These are phyloP conservation scores for Zosterops pallidus DNA, from an alignment of 2,113 vertebrate species.

Conservation along the genomic window DNA sequence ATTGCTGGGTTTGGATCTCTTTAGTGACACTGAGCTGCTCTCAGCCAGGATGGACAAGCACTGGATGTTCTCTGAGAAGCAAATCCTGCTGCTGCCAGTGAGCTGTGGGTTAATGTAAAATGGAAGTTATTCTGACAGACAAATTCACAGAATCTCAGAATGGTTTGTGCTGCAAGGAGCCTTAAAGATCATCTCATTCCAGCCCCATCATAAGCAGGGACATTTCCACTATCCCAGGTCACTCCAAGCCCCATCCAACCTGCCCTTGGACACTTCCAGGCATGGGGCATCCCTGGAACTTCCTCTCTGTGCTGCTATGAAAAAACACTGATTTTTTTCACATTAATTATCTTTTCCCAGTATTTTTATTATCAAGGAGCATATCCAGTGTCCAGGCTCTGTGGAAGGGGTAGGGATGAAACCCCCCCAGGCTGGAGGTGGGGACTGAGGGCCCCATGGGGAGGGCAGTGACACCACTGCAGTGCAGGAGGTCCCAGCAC, in stretches of 20 bases:
- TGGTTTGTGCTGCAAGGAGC: neutral
- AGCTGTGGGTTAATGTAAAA: neutral
- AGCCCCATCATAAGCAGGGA: neutral
- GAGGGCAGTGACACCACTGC: neutral
- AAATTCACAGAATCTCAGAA: neutral
- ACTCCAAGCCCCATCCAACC: neutral
- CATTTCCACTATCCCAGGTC: neutral
- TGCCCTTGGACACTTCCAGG: neutral
- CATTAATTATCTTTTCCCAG: neutral
- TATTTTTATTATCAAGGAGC: neutral
- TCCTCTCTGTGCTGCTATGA: neutral
- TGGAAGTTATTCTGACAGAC: neutral
- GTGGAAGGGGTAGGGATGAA: neutral
- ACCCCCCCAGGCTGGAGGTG: neutral
- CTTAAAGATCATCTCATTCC: neutral
- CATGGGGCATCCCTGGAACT: neutral
- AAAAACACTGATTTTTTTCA: neutral
- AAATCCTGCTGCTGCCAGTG: neutral
- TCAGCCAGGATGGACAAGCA: neutral
- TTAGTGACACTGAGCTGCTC: neutral
- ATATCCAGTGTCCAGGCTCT: neutral
- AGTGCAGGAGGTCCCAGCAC: neutral
- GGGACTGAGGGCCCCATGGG: neutral
- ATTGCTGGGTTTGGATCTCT: neutral
- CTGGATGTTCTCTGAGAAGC: neutral